Base-by-base conservation (phyloP, 2,888 invertebrate species). In the Globia sparganii region DNA sequence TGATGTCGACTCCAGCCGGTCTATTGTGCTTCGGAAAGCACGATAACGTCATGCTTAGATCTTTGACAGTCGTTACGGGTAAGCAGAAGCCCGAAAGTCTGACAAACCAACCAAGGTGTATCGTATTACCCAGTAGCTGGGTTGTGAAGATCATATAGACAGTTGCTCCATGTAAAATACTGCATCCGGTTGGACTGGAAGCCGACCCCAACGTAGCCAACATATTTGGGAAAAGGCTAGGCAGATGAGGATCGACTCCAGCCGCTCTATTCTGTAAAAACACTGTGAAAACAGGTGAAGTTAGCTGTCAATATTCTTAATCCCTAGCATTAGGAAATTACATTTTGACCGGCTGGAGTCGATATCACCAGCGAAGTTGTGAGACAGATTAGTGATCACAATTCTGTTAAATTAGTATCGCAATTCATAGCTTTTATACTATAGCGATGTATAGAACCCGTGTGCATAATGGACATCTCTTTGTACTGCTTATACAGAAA, bases 401-500 rank as follows among this genome's bases (percentile, higher is more conserved):
- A 53, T 25, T 53, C 25, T 1, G 2, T 53, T 53, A 53, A 53
- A 25, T 53, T 53, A 25, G 21, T 21, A 8, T 49, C 25, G 53
- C 25, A 11, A 25, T 53, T 53, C 53, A 25, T 53, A 49, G 9
- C 5, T 49, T 49, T n/a, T 28, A 18, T 18, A 59, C 43, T 34
- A 25, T 2, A 79, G n/a, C 78, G 25, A 43, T 40, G 40, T 65
- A 37, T 5, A 70, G 34, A 58, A 59, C 53, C 15, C 34, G 56
- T 67, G n/a, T 56, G 37, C 43, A 21, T 61, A 64, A 25, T 56
- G 31, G 5, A 34, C 85, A 65, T 65, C 67, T 80, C 75, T 58
- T 58, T 66, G 37, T 18, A 31, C 34, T 70, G 21, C 46, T 69
- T 53, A 72, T 70, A 70, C 76, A 75, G 58, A 64, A 80, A 72